Evolutionary conservation across 2,113 vertebrate species (phyloP), one percentile per base, ranked within the genome.

Genomic region (Oncorhynchus clarkii): DNA sequence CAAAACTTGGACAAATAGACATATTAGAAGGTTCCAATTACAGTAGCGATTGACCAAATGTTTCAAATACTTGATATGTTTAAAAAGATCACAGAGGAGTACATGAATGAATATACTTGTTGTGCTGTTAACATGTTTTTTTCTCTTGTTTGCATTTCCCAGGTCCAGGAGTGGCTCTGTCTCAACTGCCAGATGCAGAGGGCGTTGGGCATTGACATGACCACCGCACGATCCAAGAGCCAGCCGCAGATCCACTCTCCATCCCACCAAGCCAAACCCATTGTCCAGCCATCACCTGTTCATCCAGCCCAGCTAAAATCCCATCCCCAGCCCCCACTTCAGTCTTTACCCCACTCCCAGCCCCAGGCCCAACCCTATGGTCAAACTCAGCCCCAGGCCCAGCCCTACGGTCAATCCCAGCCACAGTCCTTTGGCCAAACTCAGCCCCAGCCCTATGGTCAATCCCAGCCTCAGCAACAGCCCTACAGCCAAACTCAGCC

Each of bases 111-210:
- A 24, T 62, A n/a, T 62, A 13, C 59, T 62, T 62, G n/a, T 48
- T 48, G 5, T 3, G 3, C 2, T 12, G 18, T 20, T 8, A 13
- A 16, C 51, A 18, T 22, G 9, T 20, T 68, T 1, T 4, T 1
- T 2, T 9, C 9, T 54, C 22, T 20, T 31, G 5, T 70, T 20
- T 64, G 9, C 74, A 70, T 86, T 73, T 78, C 88, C 87, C 91
- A 99, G 98, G 96, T 99, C 81, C 95, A 99, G 82, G 98, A 99
- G 89, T 99, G 97, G 98, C 89, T 99, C 73, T 99, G 98, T 91
- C 93, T 99, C 84, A 99, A 99, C 87, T 99, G 98, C 92, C 97
- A 99, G 94, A 99, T 99, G 97, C 97, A 98, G 90, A 93, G 98
- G 84, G 97, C 98, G 12, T 91, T 99, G 87, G 98, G 98, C 77